Base-by-base conservation (phyloP, 2,113 vertebrate species). In the Copsychus sechellarum region DNA sequence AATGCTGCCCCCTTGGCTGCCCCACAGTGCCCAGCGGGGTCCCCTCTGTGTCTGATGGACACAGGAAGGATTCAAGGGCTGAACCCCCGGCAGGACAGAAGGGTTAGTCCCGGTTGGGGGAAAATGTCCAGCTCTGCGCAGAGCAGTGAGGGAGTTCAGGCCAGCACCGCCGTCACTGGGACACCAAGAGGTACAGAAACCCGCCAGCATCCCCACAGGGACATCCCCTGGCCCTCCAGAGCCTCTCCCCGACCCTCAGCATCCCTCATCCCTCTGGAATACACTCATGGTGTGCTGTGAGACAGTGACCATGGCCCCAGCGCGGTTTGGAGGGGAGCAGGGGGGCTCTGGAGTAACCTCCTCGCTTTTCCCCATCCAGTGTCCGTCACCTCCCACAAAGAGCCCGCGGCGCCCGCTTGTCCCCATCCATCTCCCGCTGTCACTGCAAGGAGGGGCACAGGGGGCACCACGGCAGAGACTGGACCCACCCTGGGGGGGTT, bases 391-490 rank as follows among this genome's bases (percentile, higher is more conserved):
- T 34, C 81, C 26, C 7, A 2, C 62, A 53, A 23, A 2, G 4
- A 34, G 34, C 56, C 56, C 29, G 0, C 7, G 0, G 69, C 16
- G 0, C 43, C 4, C 0, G 2, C 38, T 14, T 1, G 6, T 84
- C 54, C 91, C 83, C 88, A 88, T 92, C 83, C 89, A 83, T 88
- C 94, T 90, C 62, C 53, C 0, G 3, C 58, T 86, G 81, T 81
- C 94, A 6, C 11, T 1, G 9, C 5, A 1, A 8, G 2, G 51
- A 69, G 70, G 54, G 73, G 14, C 31, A 57, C 28, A 2, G 6
- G n/a, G 38, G 42, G 7, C 26, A 40, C 8, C 26, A 14, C 12
- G 7, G 5, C 33, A 73, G 29, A 45, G 40, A 29, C 2, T 2
- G 62, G 62, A 43, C 29, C n/a, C 21, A 57, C 5, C 0, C 6